Evolutionary conservation across 2,888 invertebrate species (phyloP).

Genomic region (Corythucha ciliata): DNA sequence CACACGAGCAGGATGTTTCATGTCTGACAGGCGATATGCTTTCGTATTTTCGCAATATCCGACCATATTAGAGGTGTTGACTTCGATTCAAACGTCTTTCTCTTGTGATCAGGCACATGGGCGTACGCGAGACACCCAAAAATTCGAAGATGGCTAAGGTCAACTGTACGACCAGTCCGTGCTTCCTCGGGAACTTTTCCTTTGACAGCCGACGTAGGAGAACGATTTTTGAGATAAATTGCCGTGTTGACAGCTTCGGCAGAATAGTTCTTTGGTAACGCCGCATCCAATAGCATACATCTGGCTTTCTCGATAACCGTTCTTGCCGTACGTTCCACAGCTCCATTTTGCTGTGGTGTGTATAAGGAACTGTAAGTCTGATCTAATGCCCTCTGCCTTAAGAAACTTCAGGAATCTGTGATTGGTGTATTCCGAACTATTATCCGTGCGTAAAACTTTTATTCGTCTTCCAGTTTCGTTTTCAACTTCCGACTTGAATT

Average conservation of each 20-base stretch:
- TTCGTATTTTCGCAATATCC: conserved; percentile 22
- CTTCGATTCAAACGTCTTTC: conserved; percentile 11
- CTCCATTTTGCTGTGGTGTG: conserved; percentile 22
- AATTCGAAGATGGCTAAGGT: conserved; percentile 21
- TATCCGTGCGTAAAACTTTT: conserved; percentile 31
- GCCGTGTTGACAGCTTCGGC: conserved; percentile 37
- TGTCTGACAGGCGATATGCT: conserved; percentile 19
- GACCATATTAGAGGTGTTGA: conserved; percentile 13
- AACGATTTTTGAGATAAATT: conserved; percentile 38
- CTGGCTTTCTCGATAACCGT: too few relatives aligned
- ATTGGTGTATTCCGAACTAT: conserved; percentile 20
- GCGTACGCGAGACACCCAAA: conserved; percentile 24
- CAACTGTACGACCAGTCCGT: conserved; percentile 16
- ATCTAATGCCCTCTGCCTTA: conserved; percentile 14
- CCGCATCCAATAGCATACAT: conserved; percentile 34
- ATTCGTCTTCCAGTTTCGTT: conserved; percentile 32
- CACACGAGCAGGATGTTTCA: not conserved
- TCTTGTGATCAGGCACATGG: conserved; percentile 11
- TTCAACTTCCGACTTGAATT: conserved; percentile 36
- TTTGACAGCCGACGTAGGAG: conserved; percentile 21
- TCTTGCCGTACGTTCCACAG: too few relatives aligned
- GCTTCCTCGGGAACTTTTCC: conserved; percentile 20
- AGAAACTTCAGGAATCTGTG: conserved; percentile 13
- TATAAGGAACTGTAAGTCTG: too few relatives aligned
- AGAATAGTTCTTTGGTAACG: conserved; percentile 34